A percentile compares a stretch with the other conserved stretches of the same genome.
Evolutionary conservation across 2,113 vertebrate species (phyloP).

Genomic region (Labeo rohita): DNA sequence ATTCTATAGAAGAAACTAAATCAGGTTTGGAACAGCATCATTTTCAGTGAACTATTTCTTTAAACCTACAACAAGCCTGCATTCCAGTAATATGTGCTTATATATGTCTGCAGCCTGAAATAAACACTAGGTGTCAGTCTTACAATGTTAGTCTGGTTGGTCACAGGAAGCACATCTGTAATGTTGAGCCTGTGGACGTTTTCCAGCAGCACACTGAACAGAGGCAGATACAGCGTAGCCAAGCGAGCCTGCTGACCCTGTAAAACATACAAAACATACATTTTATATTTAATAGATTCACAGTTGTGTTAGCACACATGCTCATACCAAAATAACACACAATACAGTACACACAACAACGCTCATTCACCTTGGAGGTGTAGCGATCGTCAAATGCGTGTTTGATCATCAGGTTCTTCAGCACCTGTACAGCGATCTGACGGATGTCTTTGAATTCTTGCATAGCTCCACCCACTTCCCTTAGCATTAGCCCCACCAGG

Average conservation of each 20-base stretch:
- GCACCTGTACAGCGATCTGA: conserved; percentile 88
- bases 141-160: conserved; percentile 83
- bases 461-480: conserved; percentile 89
- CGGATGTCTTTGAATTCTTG: conserved; percentile 93
- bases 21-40: neutral
- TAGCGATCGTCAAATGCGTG: conserved; percentile 97
- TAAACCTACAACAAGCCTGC: neutral
- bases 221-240: conserved; percentile 93
- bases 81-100: no score
- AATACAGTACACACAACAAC: no score
- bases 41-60: neutral
- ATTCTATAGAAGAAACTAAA: neutral
- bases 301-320: neutral
- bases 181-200: conserved; percentile 96
- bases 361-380: conserved; percentile 82
- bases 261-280: conserved; percentile 57
- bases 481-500: conserved; percentile 90
- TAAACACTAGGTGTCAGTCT: conserved; percentile 69
- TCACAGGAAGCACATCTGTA: conserved; percentile 87
- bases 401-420: conserved; percentile 97
- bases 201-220: conserved; percentile 94
- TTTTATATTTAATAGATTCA: neutral
- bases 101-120: neutral
- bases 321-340: neutral
- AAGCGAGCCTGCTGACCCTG: conserved; percentile 95